A percentile compares a stretch with the other conserved stretches of the same genome.
phyloP scores from a whole-genome alignment of 2,888 invertebrate species.

The Pilophorus perplexus region DNA sequence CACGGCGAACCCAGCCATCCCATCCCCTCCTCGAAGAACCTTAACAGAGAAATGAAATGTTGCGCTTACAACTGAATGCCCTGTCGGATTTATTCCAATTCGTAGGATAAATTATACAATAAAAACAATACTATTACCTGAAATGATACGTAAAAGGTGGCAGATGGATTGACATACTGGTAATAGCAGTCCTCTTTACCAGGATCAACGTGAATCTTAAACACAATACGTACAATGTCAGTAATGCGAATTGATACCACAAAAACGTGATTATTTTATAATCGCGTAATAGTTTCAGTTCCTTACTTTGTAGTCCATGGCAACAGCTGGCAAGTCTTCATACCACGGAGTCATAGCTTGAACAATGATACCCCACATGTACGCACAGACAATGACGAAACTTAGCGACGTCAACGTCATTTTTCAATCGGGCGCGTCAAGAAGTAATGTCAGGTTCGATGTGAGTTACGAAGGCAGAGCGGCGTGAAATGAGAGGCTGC shows the following conservation, averaged over 20 bases:
- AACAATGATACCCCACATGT: not conserved
- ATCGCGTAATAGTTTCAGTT: too few relatives aligned
- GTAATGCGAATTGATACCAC: not conserved
- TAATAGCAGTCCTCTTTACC: slow-evolving; percentile 93
- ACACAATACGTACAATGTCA: not conserved
- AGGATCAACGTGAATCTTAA: slow-evolving; percentile 72
- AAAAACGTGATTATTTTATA: too few relatives aligned
- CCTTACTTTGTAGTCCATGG: slow-evolving; percentile 92
- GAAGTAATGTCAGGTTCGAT: not conserved
- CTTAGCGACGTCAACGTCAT: not conserved
- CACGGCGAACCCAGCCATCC: slow-evolving; percentile 89
- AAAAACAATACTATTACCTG: slow-evolving; percentile 62
- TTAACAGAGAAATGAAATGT: slow-evolving; percentile 53
- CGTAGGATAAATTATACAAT: not conserved
- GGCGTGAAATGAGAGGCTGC: too few relatives aligned
- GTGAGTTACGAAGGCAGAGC: too few relatives aligned
- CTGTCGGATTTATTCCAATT: too few relatives aligned
- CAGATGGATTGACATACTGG: slow-evolving; percentile 88
- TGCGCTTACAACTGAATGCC: too few relatives aligned
- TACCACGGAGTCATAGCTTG: slow-evolving; percentile 49
- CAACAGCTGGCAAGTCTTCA: slow-evolving; percentile 77
- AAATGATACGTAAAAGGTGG: slow-evolving; percentile 90
- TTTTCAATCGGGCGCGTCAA: not conserved
- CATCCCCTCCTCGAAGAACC: slow-evolving; percentile 90
- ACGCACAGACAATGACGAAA: not conserved